These are phyloP conservation scores for Hippopotamyrus pictus DNA, from an alignment of 2,797 vertebrate species.

Conservation along the genomic window DNA sequence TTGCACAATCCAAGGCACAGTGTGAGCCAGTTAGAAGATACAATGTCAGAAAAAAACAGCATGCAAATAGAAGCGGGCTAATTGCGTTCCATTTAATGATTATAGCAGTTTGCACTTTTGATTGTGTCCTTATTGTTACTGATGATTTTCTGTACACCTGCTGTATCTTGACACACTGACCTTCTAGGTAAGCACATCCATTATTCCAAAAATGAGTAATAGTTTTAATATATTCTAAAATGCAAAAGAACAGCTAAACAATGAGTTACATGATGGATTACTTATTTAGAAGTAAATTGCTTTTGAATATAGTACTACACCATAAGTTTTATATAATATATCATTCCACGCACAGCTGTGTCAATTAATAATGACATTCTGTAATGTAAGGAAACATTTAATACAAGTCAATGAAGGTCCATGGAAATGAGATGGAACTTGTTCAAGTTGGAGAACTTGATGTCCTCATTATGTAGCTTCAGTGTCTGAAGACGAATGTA, in stretches of 20 bases:
- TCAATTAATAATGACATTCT: slow-evolving; percentile 7
- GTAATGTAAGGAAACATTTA: background rate
- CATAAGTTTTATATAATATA: background rate
- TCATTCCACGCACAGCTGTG: background rate
- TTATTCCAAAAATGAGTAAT: background rate
- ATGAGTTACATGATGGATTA: background rate
- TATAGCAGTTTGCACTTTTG: background rate
- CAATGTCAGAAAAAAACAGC: background rate
- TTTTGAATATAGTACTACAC: background rate
- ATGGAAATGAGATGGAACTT: slow-evolving; percentile 2
- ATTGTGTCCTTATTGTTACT: background rate
- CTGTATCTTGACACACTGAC: background rate
- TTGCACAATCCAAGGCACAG: background rate
- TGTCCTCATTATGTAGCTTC: slow-evolving; percentile 16
- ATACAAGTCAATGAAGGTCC: background rate
- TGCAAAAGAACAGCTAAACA: background rate
- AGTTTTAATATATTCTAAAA: background rate
- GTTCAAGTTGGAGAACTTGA: slow-evolving; percentile 10
- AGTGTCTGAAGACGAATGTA: slow-evolving; percentile 24
- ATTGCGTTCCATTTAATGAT: background rate
- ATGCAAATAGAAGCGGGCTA: background rate
- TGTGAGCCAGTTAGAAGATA: background rate
- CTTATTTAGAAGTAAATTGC: background rate
- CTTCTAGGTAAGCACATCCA: background rate
- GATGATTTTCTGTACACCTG: background rate